Conservation (phyloP, 2,888 invertebrate species). For the Altica lythri region DNA sequence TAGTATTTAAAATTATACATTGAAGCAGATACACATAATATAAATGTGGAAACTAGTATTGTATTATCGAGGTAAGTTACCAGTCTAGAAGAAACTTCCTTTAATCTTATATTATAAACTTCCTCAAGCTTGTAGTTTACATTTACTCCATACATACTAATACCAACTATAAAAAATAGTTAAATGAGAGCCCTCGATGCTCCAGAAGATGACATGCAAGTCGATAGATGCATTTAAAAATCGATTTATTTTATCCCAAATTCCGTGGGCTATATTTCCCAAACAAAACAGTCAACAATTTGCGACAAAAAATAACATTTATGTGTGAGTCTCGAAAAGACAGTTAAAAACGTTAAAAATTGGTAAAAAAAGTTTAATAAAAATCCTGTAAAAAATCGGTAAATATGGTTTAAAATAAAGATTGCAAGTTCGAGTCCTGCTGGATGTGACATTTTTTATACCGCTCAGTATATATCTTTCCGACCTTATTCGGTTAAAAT, state of each 20-base stretch:
- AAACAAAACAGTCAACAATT: too few relatives aligned
- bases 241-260: too few relatives aligned
- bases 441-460: neutral
- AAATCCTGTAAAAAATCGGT: neutral
- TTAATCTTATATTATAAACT: conserved; percentile 15
- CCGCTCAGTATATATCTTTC: neutral
- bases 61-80: conserved; percentile 12
- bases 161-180: neutral
- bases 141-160: conserved; percentile 7
- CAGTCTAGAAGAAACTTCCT: conserved; percentile 7
- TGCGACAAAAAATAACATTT: too few relatives aligned
- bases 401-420: neutral
- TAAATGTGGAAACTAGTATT: conserved; percentile 7
- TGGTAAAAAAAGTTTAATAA: neutral
- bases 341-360: too few relatives aligned
- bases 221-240: neutral
- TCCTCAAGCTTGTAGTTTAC: conserved; percentile 11
- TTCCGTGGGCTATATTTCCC: too few relatives aligned
- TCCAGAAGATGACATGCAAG: neutral
- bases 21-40: neutral
- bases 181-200: neutral
- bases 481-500: neutral
- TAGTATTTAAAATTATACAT: conserved; percentile 8
- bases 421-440: neutral
- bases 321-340: too few relatives aligned